A percentile compares a stretch with the other conserved stretches of the same genome.
These are phyloP conservation scores for Fistularia commersonii DNA, from an alignment of 2,797 vertebrate species.

Conservation along the genomic window DNA sequence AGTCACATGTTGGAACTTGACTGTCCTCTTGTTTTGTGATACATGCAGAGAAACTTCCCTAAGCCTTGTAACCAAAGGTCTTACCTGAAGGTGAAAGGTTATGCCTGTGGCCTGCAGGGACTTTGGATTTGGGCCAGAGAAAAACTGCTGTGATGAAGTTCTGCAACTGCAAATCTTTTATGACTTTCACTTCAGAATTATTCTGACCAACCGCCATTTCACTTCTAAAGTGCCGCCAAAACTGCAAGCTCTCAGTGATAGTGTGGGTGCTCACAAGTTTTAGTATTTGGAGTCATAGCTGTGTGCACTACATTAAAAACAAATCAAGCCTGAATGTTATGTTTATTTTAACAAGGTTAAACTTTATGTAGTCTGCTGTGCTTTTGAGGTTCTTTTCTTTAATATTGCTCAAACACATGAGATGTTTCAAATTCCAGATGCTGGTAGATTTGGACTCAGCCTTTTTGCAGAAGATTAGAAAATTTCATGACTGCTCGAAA, in stretches of 20 bases:
- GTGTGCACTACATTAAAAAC: slow-evolving; percentile 10
- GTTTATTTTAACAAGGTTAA: slow-evolving; percentile 23
- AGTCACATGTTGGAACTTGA: slow-evolving; percentile 51
- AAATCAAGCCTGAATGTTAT: slow-evolving; percentile 10
- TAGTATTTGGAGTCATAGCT: slow-evolving; percentile 1
- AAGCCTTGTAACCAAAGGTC: slow-evolving; percentile 34
- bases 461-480: slow-evolving; percentile 30
- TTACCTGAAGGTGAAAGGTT: slow-evolving; percentile 57
- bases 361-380: slow-evolving; percentile 12
- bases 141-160: slow-evolving; percentile 18
- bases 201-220: not conserved
- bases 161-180: slow-evolving; percentile 7
- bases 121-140: slow-evolving; percentile 5
- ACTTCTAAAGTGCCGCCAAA: not conserved
- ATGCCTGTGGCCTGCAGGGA: slow-evolving; percentile 42
- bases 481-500: slow-evolving; percentile 34
- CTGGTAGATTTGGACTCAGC: slow-evolving; percentile 19
- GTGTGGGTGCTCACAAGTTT: not conserved
- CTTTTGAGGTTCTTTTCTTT: slow-evolving; percentile 11
- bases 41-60: slow-evolving; percentile 20
- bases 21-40: slow-evolving; percentile 23
- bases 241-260: slow-evolving; percentile 1
- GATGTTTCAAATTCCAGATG: slow-evolving; percentile 37
- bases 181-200: not conserved
- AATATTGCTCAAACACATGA: slow-evolving; percentile 17